Conservation (phyloP, 2,888 invertebrate genomes). For the Seira ritae region DNA sequence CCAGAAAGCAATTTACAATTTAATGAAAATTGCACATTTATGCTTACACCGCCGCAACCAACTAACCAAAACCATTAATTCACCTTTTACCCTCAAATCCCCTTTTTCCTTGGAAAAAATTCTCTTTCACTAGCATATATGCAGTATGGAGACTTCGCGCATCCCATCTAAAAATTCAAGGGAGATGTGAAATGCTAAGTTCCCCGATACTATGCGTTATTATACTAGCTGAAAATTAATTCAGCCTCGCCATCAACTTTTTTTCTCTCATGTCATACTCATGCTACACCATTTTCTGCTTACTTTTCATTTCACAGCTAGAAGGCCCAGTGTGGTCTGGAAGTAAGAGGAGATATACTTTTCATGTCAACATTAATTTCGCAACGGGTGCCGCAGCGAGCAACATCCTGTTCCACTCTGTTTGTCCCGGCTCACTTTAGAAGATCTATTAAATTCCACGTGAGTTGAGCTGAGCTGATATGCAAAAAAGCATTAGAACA, state of each 20-base stretch:
- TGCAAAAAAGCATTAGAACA: no score
- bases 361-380: slow-evolving; percentile 48
- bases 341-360: slow-evolving; percentile 5
- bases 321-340: not conserved
- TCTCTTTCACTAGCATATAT: not conserved
- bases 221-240: slow-evolving; percentile 36
- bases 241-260: slow-evolving; percentile 5
- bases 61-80: not conserved
- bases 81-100: not conserved
- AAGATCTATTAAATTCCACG: not conserved
- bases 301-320: not conserved
- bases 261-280: not conserved
- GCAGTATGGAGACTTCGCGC: not conserved
- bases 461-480: not conserved
- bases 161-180: not conserved
- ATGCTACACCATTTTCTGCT: not conserved
- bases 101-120: not conserved
- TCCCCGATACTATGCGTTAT: not conserved
- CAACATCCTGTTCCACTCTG: slow-evolving; percentile 24
- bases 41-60: not conserved
- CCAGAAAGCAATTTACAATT: not conserved
- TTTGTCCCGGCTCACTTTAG: not conserved
- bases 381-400: slow-evolving; percentile 51
- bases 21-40: slow-evolving; percentile 1
- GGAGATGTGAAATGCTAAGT: not conserved